Conservation (phyloP, 2,113 vertebrate genomes). For the Gallinago paraguaiae region DNA sequence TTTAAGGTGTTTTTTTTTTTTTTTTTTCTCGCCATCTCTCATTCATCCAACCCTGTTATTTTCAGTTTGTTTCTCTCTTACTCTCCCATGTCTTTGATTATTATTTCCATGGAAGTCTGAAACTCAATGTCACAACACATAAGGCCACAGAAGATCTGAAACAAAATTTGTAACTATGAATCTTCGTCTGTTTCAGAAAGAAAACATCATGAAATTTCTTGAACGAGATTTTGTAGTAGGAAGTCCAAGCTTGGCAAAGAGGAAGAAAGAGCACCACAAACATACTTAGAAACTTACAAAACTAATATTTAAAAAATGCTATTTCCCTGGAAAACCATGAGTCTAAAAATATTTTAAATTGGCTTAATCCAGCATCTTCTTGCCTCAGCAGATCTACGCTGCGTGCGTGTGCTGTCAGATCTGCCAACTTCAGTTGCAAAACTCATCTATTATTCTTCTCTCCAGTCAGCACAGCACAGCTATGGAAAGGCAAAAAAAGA, state of each 20-base stretch:
- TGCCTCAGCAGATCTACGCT: conserved; percentile 6
- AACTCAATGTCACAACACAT: neutral
- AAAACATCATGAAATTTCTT: neutral
- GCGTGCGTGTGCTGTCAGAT: neutral
- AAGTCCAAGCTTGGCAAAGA: neutral
- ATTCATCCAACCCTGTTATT: neutral
- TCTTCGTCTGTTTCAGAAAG: neutral
- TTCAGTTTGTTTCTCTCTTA: neutral
- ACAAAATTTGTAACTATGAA: neutral
- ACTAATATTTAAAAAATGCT: neutral
- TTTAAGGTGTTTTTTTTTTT: neutral
- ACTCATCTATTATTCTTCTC: conserved; percentile 4
- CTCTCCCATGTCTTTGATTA: neutral
- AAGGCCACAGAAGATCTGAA: neutral
- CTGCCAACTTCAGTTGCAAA: conserved; percentile 1
- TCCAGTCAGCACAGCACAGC: neutral
- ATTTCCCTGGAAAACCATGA: neutral
- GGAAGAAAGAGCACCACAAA: neutral
- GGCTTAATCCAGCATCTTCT: conserved; percentile 11
- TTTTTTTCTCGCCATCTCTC: neutral
- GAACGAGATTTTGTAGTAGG: neutral
- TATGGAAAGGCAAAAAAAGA: neutral
- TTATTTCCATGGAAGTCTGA: neutral
- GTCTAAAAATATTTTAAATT: conserved; percentile 20
- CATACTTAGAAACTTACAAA: neutral